Conservation (phyloP, 2,113 vertebrate species). For the Podarcis cretensis region DNA sequence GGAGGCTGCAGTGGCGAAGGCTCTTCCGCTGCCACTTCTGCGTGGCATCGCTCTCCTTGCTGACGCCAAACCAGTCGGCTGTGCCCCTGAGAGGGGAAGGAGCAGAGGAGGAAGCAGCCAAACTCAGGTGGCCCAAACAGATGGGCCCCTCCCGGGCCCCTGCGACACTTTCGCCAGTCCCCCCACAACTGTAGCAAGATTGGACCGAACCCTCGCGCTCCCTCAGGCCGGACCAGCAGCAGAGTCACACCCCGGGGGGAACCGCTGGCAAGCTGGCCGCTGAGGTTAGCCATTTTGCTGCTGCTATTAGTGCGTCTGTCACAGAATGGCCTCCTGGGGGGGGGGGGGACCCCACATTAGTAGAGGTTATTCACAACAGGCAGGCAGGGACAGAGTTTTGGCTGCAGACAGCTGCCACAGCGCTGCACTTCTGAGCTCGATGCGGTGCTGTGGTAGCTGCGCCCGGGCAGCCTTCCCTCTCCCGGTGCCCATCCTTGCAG, state of each 20-base stretch:
- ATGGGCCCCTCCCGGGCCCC: no score
- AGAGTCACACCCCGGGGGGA: no score
- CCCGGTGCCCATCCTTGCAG: no score
- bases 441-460: neutral
- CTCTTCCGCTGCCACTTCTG: slow-evolving; percentile 99
- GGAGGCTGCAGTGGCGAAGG: slow-evolving; percentile 95
- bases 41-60: slow-evolving; percentile 92
- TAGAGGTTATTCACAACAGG: neutral
- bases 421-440: neutral
- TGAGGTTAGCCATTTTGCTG: neutral
- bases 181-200: neutral
- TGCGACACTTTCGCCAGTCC: neutral
- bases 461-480: no score
- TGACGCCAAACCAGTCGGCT: slow-evolving; percentile 98
- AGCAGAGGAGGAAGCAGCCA: neutral
- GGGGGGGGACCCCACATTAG: neutral
- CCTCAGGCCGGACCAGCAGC: no score
- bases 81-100: slow-evolving; percentile 86
- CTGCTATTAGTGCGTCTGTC: neutral
- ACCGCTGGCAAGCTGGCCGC: neutral
- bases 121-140: no score
- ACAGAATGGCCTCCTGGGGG: neutral
- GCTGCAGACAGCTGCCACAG: neutral
- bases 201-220: no score
- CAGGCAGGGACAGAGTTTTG: neutral